Conservation (phyloP, 2,113 vertebrate species). For the Gambusia holbrooki region DNA sequence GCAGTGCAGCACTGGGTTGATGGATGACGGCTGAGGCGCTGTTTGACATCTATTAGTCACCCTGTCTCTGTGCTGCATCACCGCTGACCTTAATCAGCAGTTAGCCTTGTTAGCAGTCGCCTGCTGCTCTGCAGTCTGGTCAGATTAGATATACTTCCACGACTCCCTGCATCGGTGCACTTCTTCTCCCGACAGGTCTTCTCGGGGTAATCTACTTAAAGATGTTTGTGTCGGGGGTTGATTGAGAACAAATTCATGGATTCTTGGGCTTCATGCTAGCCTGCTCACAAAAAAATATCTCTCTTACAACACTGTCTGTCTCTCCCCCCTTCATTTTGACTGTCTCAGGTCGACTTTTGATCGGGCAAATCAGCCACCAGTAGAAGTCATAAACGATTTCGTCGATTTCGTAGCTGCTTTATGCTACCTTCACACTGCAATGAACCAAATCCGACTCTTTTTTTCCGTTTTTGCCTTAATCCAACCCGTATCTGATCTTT, state of each 20-base stretch:
- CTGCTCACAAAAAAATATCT: too few relatives aligned
- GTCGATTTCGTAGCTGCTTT: too few relatives aligned
- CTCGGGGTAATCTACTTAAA: constrained; percentile 67
- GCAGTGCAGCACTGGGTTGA: constrained; percentile 16
- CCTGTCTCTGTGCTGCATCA: constrained; percentile 29
- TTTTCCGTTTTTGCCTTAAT: too few relatives aligned
- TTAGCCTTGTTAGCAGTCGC: constrained; percentile 69
- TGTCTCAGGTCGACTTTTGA: too few relatives aligned
- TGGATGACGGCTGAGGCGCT: constrained; percentile 22
- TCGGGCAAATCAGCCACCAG: too few relatives aligned
- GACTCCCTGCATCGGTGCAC: constrained; percentile 54
- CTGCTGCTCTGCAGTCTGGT: constrained; percentile 70
- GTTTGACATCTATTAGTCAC: constrained; percentile 48
- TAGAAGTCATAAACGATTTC: too few relatives aligned
- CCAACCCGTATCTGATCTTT: too few relatives aligned
- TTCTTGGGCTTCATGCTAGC: not conserved
- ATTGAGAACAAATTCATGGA: constrained; percentile 15
- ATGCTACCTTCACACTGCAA: too few relatives aligned
- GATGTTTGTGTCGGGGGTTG: constrained; percentile 24
- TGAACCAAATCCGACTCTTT: too few relatives aligned
- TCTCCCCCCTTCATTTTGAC: too few relatives aligned
- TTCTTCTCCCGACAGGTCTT: constrained; percentile 51
- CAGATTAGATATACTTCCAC: constrained; percentile 68
- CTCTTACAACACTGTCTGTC: too few relatives aligned
- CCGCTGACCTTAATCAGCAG: constrained; percentile 75